A percentile compares a stretch with the other conserved stretches of the same genome.
Conservation (phyloP, 2,888 invertebrate genomes). For the Eudasyphora cyanicolor region DNA sequence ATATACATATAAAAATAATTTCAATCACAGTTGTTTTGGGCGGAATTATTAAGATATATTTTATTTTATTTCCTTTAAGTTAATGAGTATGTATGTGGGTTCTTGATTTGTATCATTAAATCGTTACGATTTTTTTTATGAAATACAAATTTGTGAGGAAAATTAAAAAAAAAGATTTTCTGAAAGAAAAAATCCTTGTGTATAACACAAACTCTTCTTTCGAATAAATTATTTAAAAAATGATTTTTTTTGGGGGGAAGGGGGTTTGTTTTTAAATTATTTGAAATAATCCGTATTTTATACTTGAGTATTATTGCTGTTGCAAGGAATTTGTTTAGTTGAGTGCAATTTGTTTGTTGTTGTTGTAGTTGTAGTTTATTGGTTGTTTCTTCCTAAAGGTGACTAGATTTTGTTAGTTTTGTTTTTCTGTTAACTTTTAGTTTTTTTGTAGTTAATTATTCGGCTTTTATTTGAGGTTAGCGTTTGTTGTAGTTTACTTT, state of each 20-base stretch:
- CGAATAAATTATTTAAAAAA: conserved; percentile 28
- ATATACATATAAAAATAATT: conserved; percentile 68
- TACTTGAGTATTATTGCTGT: conserved; percentile 78
- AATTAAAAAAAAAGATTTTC: conserved; percentile 28
- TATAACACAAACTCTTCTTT: conserved; percentile 67
- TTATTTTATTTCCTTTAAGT: conserved; percentile 9
- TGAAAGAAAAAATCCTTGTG: conserved; percentile 63
- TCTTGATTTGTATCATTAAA: conserved; percentile 34
- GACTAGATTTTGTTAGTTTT: conserved; percentile 75
- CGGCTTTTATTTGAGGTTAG: conserved; percentile 64
- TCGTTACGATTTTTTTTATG: conserved; percentile 13
- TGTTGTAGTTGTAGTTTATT: conserved; percentile 61
- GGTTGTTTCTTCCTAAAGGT: conserved; percentile 73
- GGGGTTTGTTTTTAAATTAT: conserved; percentile 68
- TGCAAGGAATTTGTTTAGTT: conserved; percentile 46
- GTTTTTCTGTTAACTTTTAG: conserved; percentile 44
- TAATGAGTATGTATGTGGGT: conserved; percentile 33
- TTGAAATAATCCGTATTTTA: conserved; percentile 75
- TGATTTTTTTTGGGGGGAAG: conserved; percentile 50
- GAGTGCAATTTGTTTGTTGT: conserved; percentile 59
- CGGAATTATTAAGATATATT: conserved; percentile 73
- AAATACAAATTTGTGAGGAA: conserved; percentile 41
- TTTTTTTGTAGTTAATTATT: conserved; percentile 48
- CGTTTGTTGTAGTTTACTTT: conserved; percentile 38
- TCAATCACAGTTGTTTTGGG: conserved; percentile 79